Percentiles rank a stretch among this genome's conserved stretches.
Conservation (phyloP, 2,113 vertebrate genomes). For the Actenoides hombroni region DNA sequence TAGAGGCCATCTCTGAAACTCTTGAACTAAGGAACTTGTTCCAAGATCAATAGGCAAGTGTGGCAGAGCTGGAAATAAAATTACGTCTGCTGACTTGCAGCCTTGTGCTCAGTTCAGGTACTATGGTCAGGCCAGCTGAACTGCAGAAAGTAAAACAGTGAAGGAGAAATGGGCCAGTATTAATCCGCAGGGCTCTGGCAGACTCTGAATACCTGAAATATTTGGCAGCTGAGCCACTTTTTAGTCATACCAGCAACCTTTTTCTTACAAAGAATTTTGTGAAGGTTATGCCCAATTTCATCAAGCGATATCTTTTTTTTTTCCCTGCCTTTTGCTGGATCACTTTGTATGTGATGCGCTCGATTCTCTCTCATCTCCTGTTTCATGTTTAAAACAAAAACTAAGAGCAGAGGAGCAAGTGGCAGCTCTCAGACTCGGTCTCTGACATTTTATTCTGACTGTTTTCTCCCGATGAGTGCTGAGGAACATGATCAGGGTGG, state of each 20-base stretch:
- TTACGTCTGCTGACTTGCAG: conserved; percentile 54
- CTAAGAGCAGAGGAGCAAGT: background rate
- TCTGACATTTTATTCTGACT: background rate
- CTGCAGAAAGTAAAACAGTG: conserved; percentile 43
- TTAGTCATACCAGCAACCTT: conserved; percentile 42
- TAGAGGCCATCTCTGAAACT: conserved; percentile 53
- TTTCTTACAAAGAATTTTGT: conserved; percentile 16
- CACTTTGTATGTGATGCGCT: background rate
- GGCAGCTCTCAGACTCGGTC: background rate
- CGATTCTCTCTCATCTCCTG: background rate
- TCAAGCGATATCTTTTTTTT: background rate
- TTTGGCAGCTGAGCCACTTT: conserved; percentile 57
- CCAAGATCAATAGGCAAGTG: conserved; percentile 47
- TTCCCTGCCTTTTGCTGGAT: background rate
- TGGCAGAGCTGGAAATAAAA: conserved; percentile 45
- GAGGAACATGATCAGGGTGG: background rate
- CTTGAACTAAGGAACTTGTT: conserved; percentile 58
- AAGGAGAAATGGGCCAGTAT: conserved; percentile 52
- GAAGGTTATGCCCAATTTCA: conserved; percentile 26
- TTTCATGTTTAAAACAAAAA: background rate
- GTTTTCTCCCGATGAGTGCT: background rate
- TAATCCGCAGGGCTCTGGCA: conserved; percentile 58
- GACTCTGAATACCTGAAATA: conserved; percentile 64
- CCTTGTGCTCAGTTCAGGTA: conserved; percentile 58
- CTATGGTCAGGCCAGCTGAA: conserved; percentile 43